These are phyloP conservation scores for Promerops cafer DNA, from an alignment of 2,113 vertebrate genomes.

Conservation along the genomic window DNA sequence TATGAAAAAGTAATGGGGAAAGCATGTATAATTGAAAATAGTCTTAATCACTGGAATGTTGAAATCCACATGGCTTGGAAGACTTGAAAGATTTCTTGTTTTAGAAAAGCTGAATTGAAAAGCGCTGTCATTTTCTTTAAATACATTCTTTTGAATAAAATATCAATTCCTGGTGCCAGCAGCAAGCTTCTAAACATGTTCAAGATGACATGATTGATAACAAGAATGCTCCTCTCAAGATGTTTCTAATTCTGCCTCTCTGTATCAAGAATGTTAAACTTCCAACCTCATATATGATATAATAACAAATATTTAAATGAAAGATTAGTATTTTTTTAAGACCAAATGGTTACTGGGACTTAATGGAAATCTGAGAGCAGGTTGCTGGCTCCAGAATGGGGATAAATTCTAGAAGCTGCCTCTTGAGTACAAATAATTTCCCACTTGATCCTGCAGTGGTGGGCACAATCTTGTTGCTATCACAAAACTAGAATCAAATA, in stretches of 20 bases:
- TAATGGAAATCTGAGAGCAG: slow-evolving; percentile 27
- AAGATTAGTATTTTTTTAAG: slow-evolving; percentile 54
- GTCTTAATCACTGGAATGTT: slow-evolving; percentile 42
- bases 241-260: slow-evolving; percentile 72
- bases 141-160: slow-evolving; percentile 77
- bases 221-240: slow-evolving; percentile 70
- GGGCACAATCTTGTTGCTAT: background rate
- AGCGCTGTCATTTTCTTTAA: slow-evolving; percentile 74
- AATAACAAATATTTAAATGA: slow-evolving; percentile 32
- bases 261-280: slow-evolving; percentile 56
- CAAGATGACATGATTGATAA: slow-evolving; percentile 75
- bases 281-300: slow-evolving; percentile 50
- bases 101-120: slow-evolving; percentile 67
- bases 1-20: slow-evolving; percentile 60
- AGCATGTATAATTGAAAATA: slow-evolving; percentile 60
- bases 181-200: slow-evolving; percentile 74
- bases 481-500: background rate
- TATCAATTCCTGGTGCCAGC: slow-evolving; percentile 70
- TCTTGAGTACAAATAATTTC: background rate
- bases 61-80: slow-evolving; percentile 29
- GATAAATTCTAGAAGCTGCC: slow-evolving; percentile 5
- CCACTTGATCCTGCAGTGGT: background rate
- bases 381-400: slow-evolving; percentile 13
- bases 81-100: slow-evolving; percentile 67
- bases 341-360: slow-evolving; percentile 17